Evolutionary conservation across 2,797 vertebrate species (phyloP).

Genomic region (Pseudochromis fuscus): DNA sequence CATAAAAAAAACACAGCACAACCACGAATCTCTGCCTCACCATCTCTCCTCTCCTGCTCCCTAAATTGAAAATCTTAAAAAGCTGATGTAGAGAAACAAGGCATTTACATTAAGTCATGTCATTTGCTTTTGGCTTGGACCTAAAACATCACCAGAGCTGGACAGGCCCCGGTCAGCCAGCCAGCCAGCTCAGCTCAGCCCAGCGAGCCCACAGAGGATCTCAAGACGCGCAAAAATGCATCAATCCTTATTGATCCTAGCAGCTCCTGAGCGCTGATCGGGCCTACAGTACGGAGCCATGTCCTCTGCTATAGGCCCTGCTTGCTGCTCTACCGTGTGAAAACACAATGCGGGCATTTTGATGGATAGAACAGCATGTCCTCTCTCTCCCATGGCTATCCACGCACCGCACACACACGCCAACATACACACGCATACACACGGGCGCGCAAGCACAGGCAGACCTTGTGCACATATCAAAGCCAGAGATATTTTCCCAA

Average conservation of each 20-base stretch:
- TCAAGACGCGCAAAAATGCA: conserved; percentile 64
- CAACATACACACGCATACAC: conserved; percentile 44
- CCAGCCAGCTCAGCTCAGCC: conserved; percentile 11
- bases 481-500: conserved; percentile 48
- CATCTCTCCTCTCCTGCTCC: conserved; percentile 5
- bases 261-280: conserved; percentile 57
- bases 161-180: conserved; percentile 41
- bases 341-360: conserved; percentile 87
- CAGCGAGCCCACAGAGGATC: conserved; percentile 40
- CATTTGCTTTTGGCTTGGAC: conserved; percentile 17
- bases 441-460: conserved; percentile 50
- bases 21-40: neutral
- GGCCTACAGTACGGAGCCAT: conserved; percentile 67
- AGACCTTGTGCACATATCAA: conserved; percentile 63
- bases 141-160: conserved; percentile 39
- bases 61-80: conserved; percentile 6
- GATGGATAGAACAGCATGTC: conserved; percentile 83
- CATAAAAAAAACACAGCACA: conserved; percentile 9
- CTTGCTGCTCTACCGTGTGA: conserved; percentile 69
- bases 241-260: conserved; percentile 71
- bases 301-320: conserved; percentile 70
- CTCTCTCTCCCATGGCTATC: conserved; percentile 72
- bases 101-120: neutral
- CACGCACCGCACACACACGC: conserved; percentile 33
- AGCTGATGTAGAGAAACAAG: conserved; percentile 23